phyloP scores from a whole-genome alignment of 2,113 vertebrate species.

The Willisornis vidua region DNA sequence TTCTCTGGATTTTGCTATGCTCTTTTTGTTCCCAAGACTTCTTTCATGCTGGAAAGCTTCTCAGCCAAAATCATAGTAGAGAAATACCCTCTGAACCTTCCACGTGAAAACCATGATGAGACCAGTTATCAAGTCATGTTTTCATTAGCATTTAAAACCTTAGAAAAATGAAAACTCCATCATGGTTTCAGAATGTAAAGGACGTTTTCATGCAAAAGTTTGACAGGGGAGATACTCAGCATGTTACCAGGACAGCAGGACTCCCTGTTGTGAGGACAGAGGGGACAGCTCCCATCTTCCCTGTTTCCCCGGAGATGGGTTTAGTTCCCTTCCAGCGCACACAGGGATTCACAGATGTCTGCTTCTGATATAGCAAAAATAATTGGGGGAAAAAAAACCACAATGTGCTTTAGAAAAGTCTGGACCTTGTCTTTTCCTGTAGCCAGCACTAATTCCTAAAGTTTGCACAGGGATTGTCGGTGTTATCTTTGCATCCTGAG shows the following conservation, averaged over 20 bases:
- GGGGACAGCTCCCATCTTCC: background rate
- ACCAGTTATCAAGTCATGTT: background rate
- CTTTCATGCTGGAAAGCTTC: background rate
- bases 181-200: background rate
- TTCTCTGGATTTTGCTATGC: background rate
- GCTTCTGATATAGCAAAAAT: background rate
- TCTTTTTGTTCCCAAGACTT: background rate
- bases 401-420: background rate
- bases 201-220: background rate
- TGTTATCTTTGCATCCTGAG: background rate
- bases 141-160: background rate
- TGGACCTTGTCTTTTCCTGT: background rate
- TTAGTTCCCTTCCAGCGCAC: background rate
- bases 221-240: background rate
- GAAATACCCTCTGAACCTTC: background rate
- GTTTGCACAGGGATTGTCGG: too few relatives aligned
- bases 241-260: background rate
- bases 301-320: background rate
- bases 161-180: background rate
- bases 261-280: accelerated
- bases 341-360: background rate
- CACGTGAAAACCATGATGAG: accelerated
- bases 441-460: background rate
- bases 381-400: accelerated
- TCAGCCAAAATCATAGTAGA: background rate